Evolutionary conservation across 1,140 invertebrate species (phyloP).

Genomic region (Diorhabda elongata): DNA sequence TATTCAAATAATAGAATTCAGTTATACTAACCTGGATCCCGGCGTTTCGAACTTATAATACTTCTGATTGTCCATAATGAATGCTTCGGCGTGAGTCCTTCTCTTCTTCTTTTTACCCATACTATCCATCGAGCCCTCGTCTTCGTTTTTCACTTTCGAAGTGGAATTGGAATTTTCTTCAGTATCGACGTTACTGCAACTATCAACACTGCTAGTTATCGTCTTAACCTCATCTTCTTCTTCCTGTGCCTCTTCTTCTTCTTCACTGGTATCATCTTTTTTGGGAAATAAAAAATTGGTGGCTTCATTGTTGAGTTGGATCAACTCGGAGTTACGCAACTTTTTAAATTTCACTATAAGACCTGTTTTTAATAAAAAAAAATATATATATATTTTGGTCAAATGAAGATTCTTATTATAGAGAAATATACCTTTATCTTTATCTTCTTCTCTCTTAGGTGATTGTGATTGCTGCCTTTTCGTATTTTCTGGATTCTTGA

Average conservation of each 20-base stretch:
- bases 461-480: conserved; percentile 27
- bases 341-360: conserved; percentile 70
- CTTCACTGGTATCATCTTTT: conserved; percentile 52
- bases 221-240: conserved; percentile 49
- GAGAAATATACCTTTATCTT: conserved; percentile 39
- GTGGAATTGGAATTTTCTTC: conserved; percentile 20
- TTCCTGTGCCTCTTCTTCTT: conserved; percentile 39
- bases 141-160: conserved; percentile 32
- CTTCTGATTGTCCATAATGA: conserved; percentile 58
- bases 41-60: conserved; percentile 62
- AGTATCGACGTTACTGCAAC: conserved; percentile 18
- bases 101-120: conserved; percentile 49
- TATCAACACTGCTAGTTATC: conserved; percentile 27
- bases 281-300: conserved; percentile 80
- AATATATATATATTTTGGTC: too few relatives aligned
- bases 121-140: conserved; percentile 42
- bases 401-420: too few relatives aligned
- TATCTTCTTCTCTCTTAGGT: conserved; percentile 26
- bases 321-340: conserved; percentile 66
- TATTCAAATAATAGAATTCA: too few relatives aligned
- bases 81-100: conserved; percentile 55
- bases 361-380: conserved; percentile 16
- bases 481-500: conserved; percentile 26
- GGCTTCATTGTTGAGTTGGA: conserved; percentile 72
- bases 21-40: conserved; percentile 48